A percentile compares a stretch with the other conserved stretches of the same genome.
phyloP scores from a whole-genome alignment of 2,888 invertebrate genomes.

The Cabera pusaria region DNA sequence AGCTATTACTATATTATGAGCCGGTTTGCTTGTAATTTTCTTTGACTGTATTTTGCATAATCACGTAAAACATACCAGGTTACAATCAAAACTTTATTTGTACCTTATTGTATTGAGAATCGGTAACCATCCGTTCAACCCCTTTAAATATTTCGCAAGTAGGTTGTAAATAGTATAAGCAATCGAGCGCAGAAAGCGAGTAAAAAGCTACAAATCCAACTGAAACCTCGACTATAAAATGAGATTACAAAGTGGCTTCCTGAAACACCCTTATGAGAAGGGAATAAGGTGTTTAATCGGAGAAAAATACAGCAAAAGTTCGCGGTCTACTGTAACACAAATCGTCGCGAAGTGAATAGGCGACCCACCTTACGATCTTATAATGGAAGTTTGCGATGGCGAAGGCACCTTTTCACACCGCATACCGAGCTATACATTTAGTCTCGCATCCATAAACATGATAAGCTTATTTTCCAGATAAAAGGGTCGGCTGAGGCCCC shows the following conservation, averaged over 20 bases:
- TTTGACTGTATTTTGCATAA: too few relatives aligned
- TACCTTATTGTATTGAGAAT: too few relatives aligned
- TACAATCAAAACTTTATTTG: too few relatives aligned
- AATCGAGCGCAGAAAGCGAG: conserved; percentile 18
- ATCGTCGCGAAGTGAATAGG: conserved; percentile 42
- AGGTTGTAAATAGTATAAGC: conserved; percentile 11
- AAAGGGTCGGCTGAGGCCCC: conserved; percentile 69
- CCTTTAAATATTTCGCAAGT: too few relatives aligned
- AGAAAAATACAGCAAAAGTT: conserved; percentile 18
- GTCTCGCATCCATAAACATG: conserved; percentile 71
- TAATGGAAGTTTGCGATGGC: conserved; percentile 63
- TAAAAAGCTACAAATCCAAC: conserved; percentile 16
- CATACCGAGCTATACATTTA: conserved; percentile 58
- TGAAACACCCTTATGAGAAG: conserved; percentile 6
- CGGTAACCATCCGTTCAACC: too few relatives aligned
- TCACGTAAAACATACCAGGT: too few relatives aligned
- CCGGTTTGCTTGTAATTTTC: too few relatives aligned
- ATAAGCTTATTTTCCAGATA: conserved; percentile 78
- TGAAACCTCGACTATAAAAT: conserved; percentile 9
- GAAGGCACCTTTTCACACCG: conserved; percentile 58
- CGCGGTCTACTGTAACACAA: conserved; percentile 29
- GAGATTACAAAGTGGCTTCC: conserved; percentile 11
- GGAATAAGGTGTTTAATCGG: conserved; percentile 16
- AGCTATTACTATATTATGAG: too few relatives aligned
- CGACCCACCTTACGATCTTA: conserved; percentile 47